Conservation (phyloP, 2,888 invertebrate genomes). For the Noctua fimbriata region DNA sequence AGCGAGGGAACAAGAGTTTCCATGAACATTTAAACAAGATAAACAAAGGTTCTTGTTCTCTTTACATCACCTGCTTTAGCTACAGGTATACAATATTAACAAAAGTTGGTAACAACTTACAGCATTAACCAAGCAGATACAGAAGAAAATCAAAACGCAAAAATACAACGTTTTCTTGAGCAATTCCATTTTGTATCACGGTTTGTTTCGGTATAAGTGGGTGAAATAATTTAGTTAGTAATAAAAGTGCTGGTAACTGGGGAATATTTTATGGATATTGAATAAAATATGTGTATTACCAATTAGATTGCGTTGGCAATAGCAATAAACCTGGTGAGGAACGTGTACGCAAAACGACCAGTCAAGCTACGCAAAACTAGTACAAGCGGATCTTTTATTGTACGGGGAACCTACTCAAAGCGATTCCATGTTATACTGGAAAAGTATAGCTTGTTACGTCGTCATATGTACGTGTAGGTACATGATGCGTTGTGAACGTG, state of each 20-base stretch:
- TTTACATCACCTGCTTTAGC: background rate
- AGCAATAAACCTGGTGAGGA: constrained; percentile 26
- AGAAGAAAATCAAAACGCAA: constrained; percentile 47
- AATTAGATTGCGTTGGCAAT: constrained; percentile 33
- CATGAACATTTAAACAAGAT: background rate
- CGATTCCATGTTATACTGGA: background rate
- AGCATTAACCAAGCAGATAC: constrained; percentile 69
- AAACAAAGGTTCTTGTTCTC: background rate
- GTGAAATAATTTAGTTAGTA: background rate
- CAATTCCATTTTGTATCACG: constrained; percentile 36
- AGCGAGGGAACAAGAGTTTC: background rate
- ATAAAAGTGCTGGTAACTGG: constrained; percentile 10
- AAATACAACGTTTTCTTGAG: constrained; percentile 46
- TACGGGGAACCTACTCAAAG: background rate
- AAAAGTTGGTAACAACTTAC: constrained; percentile 70
- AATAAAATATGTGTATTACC: constrained; percentile 35
- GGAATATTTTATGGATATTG: constrained; percentile 40
- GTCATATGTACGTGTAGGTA: background rate
- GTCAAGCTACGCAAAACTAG: background rate
- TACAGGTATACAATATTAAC: background rate
- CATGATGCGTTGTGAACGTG: background rate
- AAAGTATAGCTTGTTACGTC: background rate
- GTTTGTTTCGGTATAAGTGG: background rate
- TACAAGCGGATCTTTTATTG: background rate
- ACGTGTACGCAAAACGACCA: background rate